Evolutionary conservation across 2,113 vertebrate species (phyloP).

Genomic region (Tetrao urogallus): DNA sequence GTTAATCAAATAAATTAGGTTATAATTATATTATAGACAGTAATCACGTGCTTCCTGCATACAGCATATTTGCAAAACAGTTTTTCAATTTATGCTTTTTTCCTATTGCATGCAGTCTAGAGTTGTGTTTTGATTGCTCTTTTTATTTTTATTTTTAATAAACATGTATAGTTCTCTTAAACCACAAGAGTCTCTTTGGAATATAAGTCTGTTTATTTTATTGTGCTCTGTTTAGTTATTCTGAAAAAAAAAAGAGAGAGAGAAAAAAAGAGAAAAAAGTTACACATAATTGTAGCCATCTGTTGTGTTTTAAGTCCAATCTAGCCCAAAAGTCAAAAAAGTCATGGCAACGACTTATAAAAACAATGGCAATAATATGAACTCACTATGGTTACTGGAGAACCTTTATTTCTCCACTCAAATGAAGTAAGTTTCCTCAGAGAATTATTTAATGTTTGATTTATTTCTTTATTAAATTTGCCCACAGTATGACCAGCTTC

Average conservation of each 20-base stretch:
- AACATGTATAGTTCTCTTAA: slow-evolving; percentile 51
- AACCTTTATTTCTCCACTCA: slow-evolving; percentile 75
- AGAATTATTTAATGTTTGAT: slow-evolving; percentile 76
- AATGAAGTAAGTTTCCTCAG: slow-evolving; percentile 80
- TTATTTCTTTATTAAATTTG: slow-evolving; percentile 77
- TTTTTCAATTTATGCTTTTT: slow-evolving; percentile 3
- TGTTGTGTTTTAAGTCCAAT: slow-evolving; percentile 80
- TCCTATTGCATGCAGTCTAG: not conserved
- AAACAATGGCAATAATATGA: slow-evolving; percentile 81
- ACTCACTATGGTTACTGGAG: slow-evolving; percentile 80
- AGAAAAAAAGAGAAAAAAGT: slow-evolving; percentile 34
- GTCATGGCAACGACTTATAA: slow-evolving; percentile 79
- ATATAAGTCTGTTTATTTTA: slow-evolving; percentile 80
- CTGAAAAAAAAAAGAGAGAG: not conserved
- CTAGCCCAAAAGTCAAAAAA: slow-evolving; percentile 78
- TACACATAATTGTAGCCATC: slow-evolving; percentile 80
- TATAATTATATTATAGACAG: slow-evolving; percentile 14
- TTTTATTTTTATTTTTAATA: slow-evolving; percentile 32
- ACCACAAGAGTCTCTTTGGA: slow-evolving; percentile 70
- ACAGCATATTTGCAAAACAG: not conserved
- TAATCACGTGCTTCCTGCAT: not conserved
- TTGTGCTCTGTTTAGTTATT: slow-evolving; percentile 80
- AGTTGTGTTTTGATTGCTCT: not conserved
- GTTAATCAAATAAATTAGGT: slow-evolving; percentile 38
- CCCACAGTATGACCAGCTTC: slow-evolving; percentile 70